Evolutionary conservation across 2,797 vertebrate species (phyloP), one percentile per base, ranked within the genome.

Genomic region (Anolis apletophallus): DNA sequence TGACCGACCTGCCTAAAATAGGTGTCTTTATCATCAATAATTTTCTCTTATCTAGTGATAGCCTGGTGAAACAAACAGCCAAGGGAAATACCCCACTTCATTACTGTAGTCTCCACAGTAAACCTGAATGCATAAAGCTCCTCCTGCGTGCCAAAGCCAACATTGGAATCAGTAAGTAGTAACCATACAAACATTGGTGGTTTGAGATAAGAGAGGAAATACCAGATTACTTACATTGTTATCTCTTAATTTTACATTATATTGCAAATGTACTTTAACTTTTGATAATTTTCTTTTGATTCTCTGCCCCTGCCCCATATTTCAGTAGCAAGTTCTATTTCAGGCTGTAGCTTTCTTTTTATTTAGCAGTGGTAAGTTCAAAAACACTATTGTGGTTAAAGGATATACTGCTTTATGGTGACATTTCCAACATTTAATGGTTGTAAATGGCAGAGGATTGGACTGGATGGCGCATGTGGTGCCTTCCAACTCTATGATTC

Each of bases 71-170:
- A 40, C 97, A 94, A 93, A 98, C 97, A 0, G 77, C 80, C 3
- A 85, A 94, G 17, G 97, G 97, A 29, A 98, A 98, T 96, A 97
- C 96, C 0, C 94, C 97, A 0, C 93, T 98, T 85, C 98, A 98
- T 93, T 98, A 98, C 94, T 97, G 97, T 93, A 97, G 97, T 88
- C 93, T 96, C 86, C 96, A 97, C 93, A 97, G 97, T 94, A 97
- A 97, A 93, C 96, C 94, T 0, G 96, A 98, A 94, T 97, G 97
- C 91, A 96, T 97, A 91, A 97, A 97, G 80, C 96, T 98, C 88
- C 96, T 98, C 88, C 95, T 98, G 86, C 94, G 97, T 89, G 97
- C 97, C 90, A 96, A 96, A 90, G 97, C 97, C 95, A 97, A 95
- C 95, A 95, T 93, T 54, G 90, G 95, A 92, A 95, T 97, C 94